Evolutionary conservation across 2,797 vertebrate species (phyloP).

Genomic region (Mus minutoides): DNA sequence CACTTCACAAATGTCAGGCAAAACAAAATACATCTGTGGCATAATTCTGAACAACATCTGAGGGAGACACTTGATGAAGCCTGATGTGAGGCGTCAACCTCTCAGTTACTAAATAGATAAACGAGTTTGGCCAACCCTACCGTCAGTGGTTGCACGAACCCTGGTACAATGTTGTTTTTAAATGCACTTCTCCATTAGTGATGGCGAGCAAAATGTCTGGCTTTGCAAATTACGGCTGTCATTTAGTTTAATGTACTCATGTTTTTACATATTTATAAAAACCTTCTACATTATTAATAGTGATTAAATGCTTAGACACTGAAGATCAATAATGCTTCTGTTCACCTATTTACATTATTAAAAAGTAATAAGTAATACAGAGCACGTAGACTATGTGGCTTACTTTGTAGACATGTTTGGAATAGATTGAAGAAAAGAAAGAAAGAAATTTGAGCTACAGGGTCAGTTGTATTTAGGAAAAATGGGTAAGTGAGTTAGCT

Average conservation of each 20-base stretch:
- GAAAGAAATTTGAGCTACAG: constrained; percentile 53
- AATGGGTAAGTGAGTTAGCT: neutral
- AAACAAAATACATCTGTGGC: constrained; percentile 57
- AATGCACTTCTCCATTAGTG: constrained; percentile 62
- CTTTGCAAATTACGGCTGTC: constrained; percentile 63
- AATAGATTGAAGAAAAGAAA: constrained; percentile 71
- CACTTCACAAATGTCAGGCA: constrained; percentile 49
- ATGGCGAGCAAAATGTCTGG: constrained; percentile 63
- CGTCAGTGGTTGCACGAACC: constrained; percentile 79
- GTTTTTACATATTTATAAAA: constrained; percentile 85
- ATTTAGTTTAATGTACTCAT: constrained; percentile 78
- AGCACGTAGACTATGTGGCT: constrained; percentile 70
- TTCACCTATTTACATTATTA: constrained; percentile 86
- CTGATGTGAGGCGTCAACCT: constrained; percentile 68
- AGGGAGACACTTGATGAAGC: constrained; percentile 8
- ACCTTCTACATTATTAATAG: constrained; percentile 86
- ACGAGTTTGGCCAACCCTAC: constrained; percentile 79
- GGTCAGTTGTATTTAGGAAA: constrained; percentile 47
- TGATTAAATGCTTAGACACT: constrained; percentile 87
- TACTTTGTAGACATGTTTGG: constrained; percentile 66
- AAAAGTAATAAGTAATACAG: constrained; percentile 83
- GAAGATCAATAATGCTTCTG: constrained; percentile 86
- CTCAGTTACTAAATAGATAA: constrained; percentile 80
- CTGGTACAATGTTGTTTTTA: constrained; percentile 59
- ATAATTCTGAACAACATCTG: constrained; percentile 59